Conservation (phyloP, 2,113 vertebrate species). For the Axis porcinus region DNA sequence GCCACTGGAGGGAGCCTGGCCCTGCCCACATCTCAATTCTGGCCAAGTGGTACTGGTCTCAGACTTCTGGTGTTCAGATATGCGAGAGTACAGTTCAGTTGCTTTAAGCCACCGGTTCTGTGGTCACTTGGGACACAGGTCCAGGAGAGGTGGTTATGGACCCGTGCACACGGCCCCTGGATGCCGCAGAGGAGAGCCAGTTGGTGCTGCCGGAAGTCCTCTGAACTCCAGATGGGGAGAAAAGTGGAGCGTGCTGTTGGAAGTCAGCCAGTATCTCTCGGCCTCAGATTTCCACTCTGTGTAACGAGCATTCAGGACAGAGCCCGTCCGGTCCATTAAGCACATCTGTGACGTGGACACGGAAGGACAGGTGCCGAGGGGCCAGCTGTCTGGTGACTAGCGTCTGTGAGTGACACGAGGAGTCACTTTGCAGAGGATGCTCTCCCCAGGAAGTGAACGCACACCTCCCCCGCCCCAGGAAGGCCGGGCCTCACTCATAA, state of each 20-base stretch:
- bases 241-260: not conserved
- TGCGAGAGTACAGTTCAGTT: fast-evolving
- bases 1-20: not conserved
- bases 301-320: not conserved
- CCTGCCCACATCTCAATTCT: not conserved
- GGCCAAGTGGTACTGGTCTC: not conserved
- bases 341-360: fast-evolving
- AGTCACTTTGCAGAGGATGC: fast-evolving
- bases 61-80: not conserved
- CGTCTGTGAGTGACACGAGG: no score
- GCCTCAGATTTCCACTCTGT: not conserved
- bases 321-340: fast-evolving
- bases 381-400: fast-evolving
- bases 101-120: not conserved
- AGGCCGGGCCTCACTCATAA: fast-evolving
- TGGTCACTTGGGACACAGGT: not conserved
- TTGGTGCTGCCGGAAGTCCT: fast-evolving
- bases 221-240: not conserved
- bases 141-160: fast-evolving
- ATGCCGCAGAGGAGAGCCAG: not conserved
- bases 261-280: fast-evolving
- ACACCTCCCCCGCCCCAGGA: fast-evolving
- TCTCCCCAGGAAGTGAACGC: fast-evolving
- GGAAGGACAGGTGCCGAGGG: fast-evolving
- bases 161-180: not conserved